phyloP scores from a whole-genome alignment of 1,140 invertebrate species.

The Drosophila littoralis region DNA sequence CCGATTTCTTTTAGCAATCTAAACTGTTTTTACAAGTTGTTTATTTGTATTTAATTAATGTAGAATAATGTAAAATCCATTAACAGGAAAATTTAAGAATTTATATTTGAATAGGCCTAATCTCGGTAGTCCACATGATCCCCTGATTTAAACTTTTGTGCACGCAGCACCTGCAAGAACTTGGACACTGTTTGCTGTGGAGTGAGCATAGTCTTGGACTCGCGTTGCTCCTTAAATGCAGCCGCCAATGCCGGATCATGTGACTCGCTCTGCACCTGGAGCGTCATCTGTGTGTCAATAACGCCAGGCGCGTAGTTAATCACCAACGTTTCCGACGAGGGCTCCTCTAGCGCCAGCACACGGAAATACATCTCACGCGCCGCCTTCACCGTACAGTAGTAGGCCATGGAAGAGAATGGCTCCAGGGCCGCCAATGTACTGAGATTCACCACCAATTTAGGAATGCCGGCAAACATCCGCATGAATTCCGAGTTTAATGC shows the following conservation, averaged over 20 bases:
- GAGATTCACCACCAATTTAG: constrained; percentile 92
- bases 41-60: constrained; percentile 1
- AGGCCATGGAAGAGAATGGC: constrained; percentile 90
- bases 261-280: constrained; percentile 87
- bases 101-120: constrained; percentile 33
- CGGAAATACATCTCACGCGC: constrained; percentile 96
- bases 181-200: constrained; percentile 90
- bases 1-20: constrained; percentile 85
- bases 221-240: constrained; percentile 86
- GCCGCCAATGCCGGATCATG: constrained; percentile 87
- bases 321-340: constrained; percentile 88
- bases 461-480: constrained; percentile 84
- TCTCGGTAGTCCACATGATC: constrained; percentile 96
- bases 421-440: constrained; percentile 93
- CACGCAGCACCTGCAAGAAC: constrained; percentile 89
- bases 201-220: constrained; percentile 89
- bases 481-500: constrained; percentile 92
- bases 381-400: constrained; percentile 95
- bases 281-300: constrained; percentile 95
- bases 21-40: background rate
- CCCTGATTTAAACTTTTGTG: constrained; percentile 91
- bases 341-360: constrained; percentile 91
- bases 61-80: background rate
- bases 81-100: constrained; percentile 4
- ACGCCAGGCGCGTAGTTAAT: constrained; percentile 97